phyloP scores from a whole-genome alignment of 2,113 vertebrate genomes.

The Eretmochelys imbricata region DNA sequence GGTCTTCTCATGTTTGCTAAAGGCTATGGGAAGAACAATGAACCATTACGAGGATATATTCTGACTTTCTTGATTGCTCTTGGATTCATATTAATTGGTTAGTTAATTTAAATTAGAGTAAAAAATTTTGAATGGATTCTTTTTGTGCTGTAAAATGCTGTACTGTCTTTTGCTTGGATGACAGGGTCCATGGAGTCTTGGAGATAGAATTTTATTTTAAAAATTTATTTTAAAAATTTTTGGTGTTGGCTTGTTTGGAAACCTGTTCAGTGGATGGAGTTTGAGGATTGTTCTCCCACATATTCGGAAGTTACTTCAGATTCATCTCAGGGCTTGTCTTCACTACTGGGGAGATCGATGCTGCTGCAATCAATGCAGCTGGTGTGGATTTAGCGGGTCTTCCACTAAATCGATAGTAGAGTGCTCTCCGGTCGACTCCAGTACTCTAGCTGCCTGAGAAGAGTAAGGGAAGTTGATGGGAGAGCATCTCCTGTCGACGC shows the following conservation, averaged over 20 bases:
- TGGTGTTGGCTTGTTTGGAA: background rate
- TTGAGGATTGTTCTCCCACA: background rate
- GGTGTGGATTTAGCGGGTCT: too few relatives aligned
- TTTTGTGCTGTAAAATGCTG: background rate
- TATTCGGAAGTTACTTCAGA: background rate
- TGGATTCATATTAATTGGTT: conserved; percentile 98
- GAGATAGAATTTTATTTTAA: background rate
- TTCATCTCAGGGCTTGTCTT: background rate
- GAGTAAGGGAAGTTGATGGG: too few relatives aligned
- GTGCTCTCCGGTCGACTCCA: too few relatives aligned
- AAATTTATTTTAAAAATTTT: background rate
- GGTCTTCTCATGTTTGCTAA: conserved; percentile 93
- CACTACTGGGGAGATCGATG: too few relatives aligned
- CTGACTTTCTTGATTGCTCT: conserved; percentile 95
- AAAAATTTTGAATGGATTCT: background rate
- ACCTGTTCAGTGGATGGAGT: background rate
- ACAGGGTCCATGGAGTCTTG: background rate
- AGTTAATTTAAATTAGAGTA: conserved; percentile 46
- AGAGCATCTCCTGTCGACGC: too few relatives aligned
- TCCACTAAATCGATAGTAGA: too few relatives aligned
- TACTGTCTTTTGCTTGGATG: background rate
- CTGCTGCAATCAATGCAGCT: too few relatives aligned
- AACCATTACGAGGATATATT: conserved; percentile 95
- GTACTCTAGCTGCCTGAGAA: too few relatives aligned
- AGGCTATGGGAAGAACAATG: conserved; percentile 98